Conservation (phyloP, 2,113 vertebrate genomes). For the Rhipidura dahli region DNA sequence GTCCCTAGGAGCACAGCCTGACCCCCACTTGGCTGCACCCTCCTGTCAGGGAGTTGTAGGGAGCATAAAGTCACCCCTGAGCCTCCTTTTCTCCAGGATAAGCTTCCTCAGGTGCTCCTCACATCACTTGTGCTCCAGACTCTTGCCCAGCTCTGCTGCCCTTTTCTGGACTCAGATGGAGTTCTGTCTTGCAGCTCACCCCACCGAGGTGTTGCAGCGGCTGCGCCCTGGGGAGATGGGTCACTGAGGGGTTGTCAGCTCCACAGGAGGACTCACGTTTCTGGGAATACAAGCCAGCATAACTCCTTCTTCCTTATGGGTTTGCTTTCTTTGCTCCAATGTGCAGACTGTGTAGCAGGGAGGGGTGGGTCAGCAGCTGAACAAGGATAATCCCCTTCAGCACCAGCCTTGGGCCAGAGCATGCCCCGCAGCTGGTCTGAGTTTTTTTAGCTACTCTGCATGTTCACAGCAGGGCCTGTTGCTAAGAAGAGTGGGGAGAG, state of each 20-base stretch:
- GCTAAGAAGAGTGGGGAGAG: neutral
- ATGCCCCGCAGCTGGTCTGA: no score
- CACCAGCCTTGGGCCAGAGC: neutral
- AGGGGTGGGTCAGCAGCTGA: neutral
- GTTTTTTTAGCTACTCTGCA: neutral
- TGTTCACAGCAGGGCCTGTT: neutral
- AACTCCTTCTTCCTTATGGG: neutral
- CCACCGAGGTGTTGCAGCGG: neutral
- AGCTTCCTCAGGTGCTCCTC: neutral
- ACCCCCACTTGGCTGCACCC: rapidly evolving
- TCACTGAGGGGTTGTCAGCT: neutral
- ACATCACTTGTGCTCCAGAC: neutral
- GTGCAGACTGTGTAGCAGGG: neutral
- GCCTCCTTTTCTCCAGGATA: neutral
- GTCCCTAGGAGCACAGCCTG: rapidly evolving
- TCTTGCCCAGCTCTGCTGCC: neutral
- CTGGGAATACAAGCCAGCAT: neutral
- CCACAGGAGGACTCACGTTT: neutral
- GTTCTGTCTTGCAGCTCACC: neutral
- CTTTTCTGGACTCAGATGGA: neutral
- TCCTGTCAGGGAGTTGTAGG: neutral
- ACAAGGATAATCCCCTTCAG: neutral
- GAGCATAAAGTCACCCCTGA: neutral
- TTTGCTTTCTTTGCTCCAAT: neutral
- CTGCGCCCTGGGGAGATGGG: rapidly evolving